These are phyloP conservation scores for Lytechinus pictus DNA, from an alignment of 35 echinoderm and acorn worm species.

Conservation along the genomic window DNA sequence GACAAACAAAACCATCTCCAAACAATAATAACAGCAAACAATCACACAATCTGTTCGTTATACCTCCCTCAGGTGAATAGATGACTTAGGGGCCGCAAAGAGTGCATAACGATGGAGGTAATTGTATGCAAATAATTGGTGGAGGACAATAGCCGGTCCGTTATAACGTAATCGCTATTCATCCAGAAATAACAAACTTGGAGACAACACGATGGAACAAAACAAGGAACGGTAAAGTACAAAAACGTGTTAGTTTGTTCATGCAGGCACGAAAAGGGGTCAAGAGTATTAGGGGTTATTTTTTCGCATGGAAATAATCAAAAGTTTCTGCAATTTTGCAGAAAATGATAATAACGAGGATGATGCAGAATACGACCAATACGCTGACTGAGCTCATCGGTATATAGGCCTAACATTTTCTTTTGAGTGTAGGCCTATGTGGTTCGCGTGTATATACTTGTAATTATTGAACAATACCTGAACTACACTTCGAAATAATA, in stretches of 20 bases:
- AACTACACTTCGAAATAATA: too few relatives aligned
- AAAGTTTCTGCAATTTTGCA: too few relatives aligned
- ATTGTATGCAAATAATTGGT: neutral
- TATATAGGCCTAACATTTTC: too few relatives aligned
- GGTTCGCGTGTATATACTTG: too few relatives aligned
- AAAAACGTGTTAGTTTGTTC: neutral
- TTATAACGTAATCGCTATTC: neutral
- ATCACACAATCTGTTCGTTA: neutral
- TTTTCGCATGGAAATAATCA: too few relatives aligned
- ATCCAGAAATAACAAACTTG: neutral
- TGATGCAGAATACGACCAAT: too few relatives aligned
- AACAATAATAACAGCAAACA: neutral
- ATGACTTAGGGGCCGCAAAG: neutral
- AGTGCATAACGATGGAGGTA: neutral
- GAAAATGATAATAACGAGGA: too few relatives aligned
- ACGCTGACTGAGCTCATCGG: too few relatives aligned
- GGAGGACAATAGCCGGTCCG: neutral
- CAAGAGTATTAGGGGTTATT: too few relatives aligned
- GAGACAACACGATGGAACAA: neutral
- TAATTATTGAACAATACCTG: too few relatives aligned
- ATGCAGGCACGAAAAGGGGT: neutral
- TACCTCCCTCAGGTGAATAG: neutral
- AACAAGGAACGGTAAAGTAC: neutral
- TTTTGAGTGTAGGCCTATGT: too few relatives aligned
- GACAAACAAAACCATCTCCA: neutral